A percentile compares a stretch with the other conserved stretches of the same genome.
These are phyloP conservation scores for Diabrotica virgifera DNA, from an alignment of 1,140 invertebrate species.

Conservation along the genomic window DNA sequence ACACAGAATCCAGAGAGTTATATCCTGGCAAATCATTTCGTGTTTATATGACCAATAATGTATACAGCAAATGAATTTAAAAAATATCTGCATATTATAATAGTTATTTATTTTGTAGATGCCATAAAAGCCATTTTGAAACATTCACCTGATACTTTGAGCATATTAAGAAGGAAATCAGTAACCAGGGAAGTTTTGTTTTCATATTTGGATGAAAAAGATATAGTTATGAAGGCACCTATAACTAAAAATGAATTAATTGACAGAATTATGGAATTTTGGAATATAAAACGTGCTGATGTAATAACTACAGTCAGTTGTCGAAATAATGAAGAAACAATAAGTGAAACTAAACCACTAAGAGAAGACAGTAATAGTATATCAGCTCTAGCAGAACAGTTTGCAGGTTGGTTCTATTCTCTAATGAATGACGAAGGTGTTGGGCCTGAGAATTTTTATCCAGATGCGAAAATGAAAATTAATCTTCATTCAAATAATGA, in stretches of 20 bases:
- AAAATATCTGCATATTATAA: no score
- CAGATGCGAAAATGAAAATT: constrained; percentile 46
- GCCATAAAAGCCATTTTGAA: constrained; percentile 49
- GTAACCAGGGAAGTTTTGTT: constrained; percentile 52
- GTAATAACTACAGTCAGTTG: background rate
- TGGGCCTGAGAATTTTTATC: constrained; percentile 56
- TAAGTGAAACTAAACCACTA: constrained; percentile 10
- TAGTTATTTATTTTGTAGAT: constrained; percentile 43
- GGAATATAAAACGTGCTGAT: constrained; percentile 37
- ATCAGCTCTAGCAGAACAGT: constrained; percentile 53
- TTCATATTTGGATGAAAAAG: constrained; percentile 48
- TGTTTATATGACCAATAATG: no score
- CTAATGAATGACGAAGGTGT: constrained; percentile 54
- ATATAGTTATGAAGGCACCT: constrained; percentile 44
- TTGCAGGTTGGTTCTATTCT: constrained; percentile 60
- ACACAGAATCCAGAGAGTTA: no score
- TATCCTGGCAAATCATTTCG: no score
- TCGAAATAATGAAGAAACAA: background rate
- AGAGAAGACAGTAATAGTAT: constrained; percentile 30
- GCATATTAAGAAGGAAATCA: constrained; percentile 49
- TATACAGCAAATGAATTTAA: no score
- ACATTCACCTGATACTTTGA: constrained; percentile 46
- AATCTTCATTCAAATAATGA: constrained; percentile 37
- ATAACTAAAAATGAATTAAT: constrained; percentile 52
- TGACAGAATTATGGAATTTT: constrained; percentile 46